Evolutionary conservation across 2,113 vertebrate species (phyloP).

Genomic region (Chionodraco myersi): DNA sequence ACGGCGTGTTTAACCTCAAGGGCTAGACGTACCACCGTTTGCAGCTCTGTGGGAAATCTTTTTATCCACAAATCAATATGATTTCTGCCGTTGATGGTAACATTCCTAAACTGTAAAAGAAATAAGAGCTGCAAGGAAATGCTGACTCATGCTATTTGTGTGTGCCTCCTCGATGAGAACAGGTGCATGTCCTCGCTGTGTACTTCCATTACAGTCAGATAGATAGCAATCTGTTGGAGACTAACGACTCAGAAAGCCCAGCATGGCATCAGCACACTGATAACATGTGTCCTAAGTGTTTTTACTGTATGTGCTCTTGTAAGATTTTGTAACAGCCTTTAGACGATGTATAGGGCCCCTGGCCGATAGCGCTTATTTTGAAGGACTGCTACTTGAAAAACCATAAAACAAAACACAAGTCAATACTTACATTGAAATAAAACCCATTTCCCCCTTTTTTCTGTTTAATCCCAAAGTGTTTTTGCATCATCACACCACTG

Average conservation of each 20-base stretch:
- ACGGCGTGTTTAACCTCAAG: conserved; percentile 86
- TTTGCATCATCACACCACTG: conserved; percentile 63
- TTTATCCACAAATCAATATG: conserved; percentile 39
- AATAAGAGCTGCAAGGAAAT: conserved; percentile 30
- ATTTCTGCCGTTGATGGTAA: conserved; percentile 25
- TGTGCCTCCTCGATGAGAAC: conserved; percentile 28
- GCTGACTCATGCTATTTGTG: conserved; percentile 46
- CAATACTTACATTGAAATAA: conserved; percentile 67
- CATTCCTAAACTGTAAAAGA: conserved; percentile 39
- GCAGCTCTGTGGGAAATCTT: not conserved
- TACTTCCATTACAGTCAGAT: conserved; percentile 44
- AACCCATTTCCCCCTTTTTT: conserved; percentile 61
- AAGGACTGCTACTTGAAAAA: conserved; percentile 20
- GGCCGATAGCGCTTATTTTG: not conserved
- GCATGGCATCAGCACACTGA: conserved; percentile 31
- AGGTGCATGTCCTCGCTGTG: conserved; percentile 37
- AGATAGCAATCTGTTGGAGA: conserved; percentile 46
- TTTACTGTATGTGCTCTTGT: conserved; percentile 5
- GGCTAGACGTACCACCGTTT: conserved; percentile 50
- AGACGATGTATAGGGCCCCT: not conserved
- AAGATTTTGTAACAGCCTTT: conserved; percentile 37
- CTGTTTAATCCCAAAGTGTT: conserved; percentile 65
- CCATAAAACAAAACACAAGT: conserved; percentile 22
- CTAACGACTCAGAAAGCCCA: conserved; percentile 55
- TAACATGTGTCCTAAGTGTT: conserved; percentile 49